Evolutionary conservation across 2,888 invertebrate genomes (phyloP).

Genomic region (Drosophila subsilvestris): DNA sequence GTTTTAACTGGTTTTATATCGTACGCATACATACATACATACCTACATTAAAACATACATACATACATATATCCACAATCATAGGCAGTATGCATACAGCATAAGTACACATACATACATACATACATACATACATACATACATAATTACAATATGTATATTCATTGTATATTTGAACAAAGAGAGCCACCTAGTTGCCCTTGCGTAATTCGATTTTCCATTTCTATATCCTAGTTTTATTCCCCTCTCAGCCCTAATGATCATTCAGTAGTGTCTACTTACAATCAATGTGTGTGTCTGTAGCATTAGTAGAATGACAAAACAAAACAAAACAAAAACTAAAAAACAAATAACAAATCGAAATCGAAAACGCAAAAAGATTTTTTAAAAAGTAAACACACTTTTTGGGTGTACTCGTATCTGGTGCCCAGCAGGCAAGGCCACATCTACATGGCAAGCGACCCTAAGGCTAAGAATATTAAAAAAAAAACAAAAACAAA

Average conservation of each 20-base stretch:
- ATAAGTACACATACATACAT: not conserved
- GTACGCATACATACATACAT: conserved; percentile 13
- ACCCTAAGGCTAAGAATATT: conserved; percentile 31
- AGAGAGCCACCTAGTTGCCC: conserved; percentile 28
- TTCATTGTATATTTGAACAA: conserved; percentile 24
- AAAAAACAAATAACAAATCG: conserved; percentile 5
- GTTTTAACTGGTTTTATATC: conserved; percentile 26
- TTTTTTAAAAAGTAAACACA: conserved; percentile 28
- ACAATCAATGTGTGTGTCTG: conserved; percentile 70
- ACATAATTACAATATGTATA: not conserved
- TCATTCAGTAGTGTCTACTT: conserved; percentile 52
- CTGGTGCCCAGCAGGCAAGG: conserved; percentile 49
- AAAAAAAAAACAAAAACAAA: not conserved
- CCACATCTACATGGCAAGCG: conserved; percentile 72
- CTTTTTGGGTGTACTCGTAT: conserved; percentile 42
- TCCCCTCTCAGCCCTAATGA: conserved; percentile 10
- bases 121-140: not conserved
- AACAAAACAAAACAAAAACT: not conserved
- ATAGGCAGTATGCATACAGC: conserved; percentile 2
- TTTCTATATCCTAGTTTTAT: conserved; percentile 20
- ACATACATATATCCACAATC: conserved; percentile 22
- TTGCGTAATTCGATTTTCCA: conserved; percentile 37
- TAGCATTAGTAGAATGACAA: conserved; percentile 53
- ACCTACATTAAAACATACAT: conserved; percentile 25
- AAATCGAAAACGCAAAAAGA: conserved; percentile 3